Base-by-base conservation (phyloP, 2,888 invertebrate genomes). In the Coremacera marginata region DNA sequence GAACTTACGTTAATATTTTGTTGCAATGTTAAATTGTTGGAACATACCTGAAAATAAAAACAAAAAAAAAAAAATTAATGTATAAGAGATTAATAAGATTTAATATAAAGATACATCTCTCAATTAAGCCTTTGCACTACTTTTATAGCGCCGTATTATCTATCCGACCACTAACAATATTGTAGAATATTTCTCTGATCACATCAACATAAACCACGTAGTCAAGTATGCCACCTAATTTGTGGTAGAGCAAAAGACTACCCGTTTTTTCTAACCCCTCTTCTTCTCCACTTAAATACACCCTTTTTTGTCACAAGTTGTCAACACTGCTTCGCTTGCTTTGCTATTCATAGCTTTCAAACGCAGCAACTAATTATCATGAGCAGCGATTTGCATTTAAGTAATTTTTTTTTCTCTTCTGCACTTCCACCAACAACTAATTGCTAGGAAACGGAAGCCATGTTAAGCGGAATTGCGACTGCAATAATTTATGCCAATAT, bases 401-500 rank as follows among this genome's bases (percentile, higher is more conserved):
- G 67, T 67, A 31, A n/a, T 34, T 34, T 34, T 34, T 34, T 34
- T 27, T 55, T 22, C 55, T 22, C 49, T 9, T 49, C 51, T 37
- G 14, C 31, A n/a, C 63, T 34, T 31, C 34, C 63, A 19, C n/a
- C n/a, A 14, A 34, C 63, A 70, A 51, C 70, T 71, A 71, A 71
- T 71, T 71, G 71, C 71, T 34, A 57, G 86, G 85, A 83, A 85
- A 82, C 85, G 86, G 85, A 86, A 84, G 85, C 84, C 85, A 83
- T 85, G 84, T 86, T 84, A 85, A 85, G 86, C 86, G 86, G 85
- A 85, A 85, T 85, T 83, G 83, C 80, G 75, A 77, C 80, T 37
- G 70, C 73, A 76, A 85, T 86, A 86, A 86, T 86, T 86, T 86
- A 86, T 86, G 85, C 85, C 86, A 86, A 86, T 86, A 86, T 86